A percentile compares a stretch with the other conserved stretches of the same genome.
Conservation (phyloP, 1,140 invertebrate species). For the Papilio xuthus region DNA sequence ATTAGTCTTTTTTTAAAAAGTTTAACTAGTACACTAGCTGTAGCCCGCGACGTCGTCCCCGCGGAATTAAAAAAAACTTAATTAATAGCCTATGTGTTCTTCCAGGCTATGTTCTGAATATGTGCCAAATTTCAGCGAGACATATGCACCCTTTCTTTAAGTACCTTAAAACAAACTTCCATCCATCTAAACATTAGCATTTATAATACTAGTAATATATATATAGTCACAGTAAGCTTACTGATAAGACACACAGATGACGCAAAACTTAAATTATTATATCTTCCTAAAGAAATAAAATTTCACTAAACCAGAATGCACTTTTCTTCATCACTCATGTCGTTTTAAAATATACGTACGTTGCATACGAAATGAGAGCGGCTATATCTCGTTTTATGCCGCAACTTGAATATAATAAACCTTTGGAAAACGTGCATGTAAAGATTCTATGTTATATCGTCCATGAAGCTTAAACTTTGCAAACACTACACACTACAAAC, state of each 20-base stretch:
- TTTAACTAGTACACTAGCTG: too few species aligned
- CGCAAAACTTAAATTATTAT: neutral
- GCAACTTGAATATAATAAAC: conserved; percentile 8
- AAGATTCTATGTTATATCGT: neutral
- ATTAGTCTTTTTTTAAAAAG: too few species aligned
- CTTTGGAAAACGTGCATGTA: neutral
- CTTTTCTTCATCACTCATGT: neutral
- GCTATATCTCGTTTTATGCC: neutral
- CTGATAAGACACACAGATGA: neutral
- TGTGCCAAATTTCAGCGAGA: too few species aligned
- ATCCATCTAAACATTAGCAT: too few species aligned
- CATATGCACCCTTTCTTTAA: too few species aligned
- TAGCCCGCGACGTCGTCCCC: too few species aligned
- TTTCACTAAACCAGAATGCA: neutral
- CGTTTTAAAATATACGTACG: neutral
- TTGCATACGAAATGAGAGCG: neutral
- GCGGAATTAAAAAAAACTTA: too few species aligned
- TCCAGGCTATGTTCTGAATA: too few species aligned
- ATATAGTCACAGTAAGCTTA: too few species aligned
- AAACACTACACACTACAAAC: neutral
- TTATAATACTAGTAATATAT: too few species aligned
- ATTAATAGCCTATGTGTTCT: too few species aligned
- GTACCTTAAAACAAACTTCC: too few species aligned
- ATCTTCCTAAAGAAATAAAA: neutral
- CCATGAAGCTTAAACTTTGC: neutral